Evolutionary conservation across 1,140 invertebrate genomes (phyloP).

Genomic region (Zaprionus nigranus): DNA sequence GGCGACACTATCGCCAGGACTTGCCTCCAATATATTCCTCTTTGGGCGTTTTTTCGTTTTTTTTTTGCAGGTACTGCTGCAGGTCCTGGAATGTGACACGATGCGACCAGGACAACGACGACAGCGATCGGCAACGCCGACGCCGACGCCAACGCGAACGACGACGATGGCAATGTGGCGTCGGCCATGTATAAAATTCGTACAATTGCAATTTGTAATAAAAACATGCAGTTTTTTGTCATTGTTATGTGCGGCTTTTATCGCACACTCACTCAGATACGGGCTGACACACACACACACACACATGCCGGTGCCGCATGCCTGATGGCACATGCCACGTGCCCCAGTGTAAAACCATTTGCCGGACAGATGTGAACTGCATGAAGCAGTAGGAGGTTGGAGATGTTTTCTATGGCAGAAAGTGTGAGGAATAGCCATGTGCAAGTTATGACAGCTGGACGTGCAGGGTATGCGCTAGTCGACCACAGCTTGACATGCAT

Average conservation of each 20-base stretch:
- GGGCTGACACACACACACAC: conserved; percentile 25
- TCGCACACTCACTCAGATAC: conserved; percentile 42
- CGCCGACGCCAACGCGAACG: background rate
- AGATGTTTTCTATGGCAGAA: background rate
- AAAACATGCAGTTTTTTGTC: conserved; percentile 80
- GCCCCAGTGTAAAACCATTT: conserved; percentile 62
- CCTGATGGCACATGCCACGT: background rate
- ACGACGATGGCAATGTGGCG: conserved; percentile 42
- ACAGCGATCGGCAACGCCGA: conserved; percentile 24
- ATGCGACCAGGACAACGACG: conserved; percentile 49
- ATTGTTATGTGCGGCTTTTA: conserved; percentile 73
- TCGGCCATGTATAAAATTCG: conserved; percentile 82
- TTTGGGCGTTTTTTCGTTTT: conserved; percentile 22
- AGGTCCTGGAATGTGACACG: conserved; percentile 70
- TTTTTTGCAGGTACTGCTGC: conserved; percentile 49
- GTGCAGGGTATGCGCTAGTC: conserved; percentile 23
- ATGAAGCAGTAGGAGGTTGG: conserved; percentile 11
- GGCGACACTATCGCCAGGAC: conserved; percentile 69
- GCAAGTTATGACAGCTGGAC: background rate
- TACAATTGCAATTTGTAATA: conserved; percentile 83
- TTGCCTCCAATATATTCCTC: conserved; percentile 26
- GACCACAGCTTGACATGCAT: background rate
- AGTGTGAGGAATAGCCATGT: background rate
- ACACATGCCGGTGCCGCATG: conserved; percentile 3
- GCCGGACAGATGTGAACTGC: conserved; percentile 38